These are phyloP conservation scores for Callosobruchus maculatus DNA, from an alignment of 2,888 invertebrate species.

Conservation along the genomic window DNA sequence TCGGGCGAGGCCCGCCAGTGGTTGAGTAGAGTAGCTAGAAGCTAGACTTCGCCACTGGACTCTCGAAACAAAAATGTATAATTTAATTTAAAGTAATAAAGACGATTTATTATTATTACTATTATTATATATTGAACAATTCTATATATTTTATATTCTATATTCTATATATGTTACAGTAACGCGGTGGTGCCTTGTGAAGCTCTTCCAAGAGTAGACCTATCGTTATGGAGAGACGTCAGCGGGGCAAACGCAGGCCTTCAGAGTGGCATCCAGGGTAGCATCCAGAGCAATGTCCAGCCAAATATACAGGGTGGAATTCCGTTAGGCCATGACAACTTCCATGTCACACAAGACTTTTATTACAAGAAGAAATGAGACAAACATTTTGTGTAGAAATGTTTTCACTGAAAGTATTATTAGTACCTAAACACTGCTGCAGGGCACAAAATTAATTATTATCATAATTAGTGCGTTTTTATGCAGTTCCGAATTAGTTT, in stretches of 20 bases:
- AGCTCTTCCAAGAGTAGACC: constrained; percentile 57
- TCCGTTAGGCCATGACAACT: not conserved
- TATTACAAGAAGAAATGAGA: not conserved
- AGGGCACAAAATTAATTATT: no score
- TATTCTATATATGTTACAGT: constrained; percentile 45
- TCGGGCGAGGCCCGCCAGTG: no score
- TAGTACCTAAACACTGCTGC: not conserved
- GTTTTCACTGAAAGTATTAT: not conserved
- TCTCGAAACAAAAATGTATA: no score
- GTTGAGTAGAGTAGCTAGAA: no score
- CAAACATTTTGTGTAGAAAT: not conserved
- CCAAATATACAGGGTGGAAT: not conserved
- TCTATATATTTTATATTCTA: no score
- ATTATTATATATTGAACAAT: no score
- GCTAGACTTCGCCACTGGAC: no score
- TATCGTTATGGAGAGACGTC: constrained; percentile 59
- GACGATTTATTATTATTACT: no score
- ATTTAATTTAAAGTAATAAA: no score
- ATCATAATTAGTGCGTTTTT: no score
- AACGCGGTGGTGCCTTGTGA: constrained; percentile 61
- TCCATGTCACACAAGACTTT: not conserved
- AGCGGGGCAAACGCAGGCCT: constrained; percentile 3
- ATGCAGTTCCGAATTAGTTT: no score
- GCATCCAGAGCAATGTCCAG: not conserved
- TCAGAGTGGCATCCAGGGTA: not conserved